Base-by-base conservation (phyloP, 92 coral and sea anemone species). In the Hydrozoanthus gracilis region DNA sequence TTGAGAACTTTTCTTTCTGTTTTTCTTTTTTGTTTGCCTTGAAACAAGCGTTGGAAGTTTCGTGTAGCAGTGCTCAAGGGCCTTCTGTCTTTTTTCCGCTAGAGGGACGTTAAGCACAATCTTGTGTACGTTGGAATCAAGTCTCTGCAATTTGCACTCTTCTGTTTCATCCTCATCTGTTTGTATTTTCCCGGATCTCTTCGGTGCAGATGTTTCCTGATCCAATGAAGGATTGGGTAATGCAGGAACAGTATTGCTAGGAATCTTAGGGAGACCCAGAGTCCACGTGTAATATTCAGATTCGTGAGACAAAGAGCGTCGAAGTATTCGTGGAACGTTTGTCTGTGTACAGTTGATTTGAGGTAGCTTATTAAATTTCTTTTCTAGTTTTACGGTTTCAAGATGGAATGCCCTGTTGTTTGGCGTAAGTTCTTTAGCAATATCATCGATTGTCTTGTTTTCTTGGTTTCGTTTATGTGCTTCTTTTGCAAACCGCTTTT, bases 241-340 rank as follows among this genome's bases (percentile, higher is more conserved):
- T 62, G 73, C 3, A 7, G 44, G 10, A 12, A 35, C 27, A 8
- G 9, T 68, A 14, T 68, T 68, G 10, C 39, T 17, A 3, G 48
- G 1, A 35, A 68, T 4, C 18, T 62, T 89, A 6, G 95, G 95
- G 3, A 95, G 79, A 2, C 95, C 98, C 17, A 92, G 87, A 3
- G 94, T 93, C 98, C 98, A 93, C 39, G 95, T 92, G 77, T 83
- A 95, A 56, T 86, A 95, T 52, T 95, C 95, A 0, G 98, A 95
- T 75, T 95, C 98, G 74, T 91, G 84, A 6, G 98, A 93, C 65
- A 94, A 77, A 8, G 83, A 82, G 16, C 98, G 74, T 12, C 87
- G 88, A 78, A 92, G 61, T 17, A 92, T 92, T 50, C 67, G 89
- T 11, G 98, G 95, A 1, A 91, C 87, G 51, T 91, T 93, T 6